These are phyloP conservation scores for Prenolepis imparis DNA, from an alignment of 2,888 invertebrate species.

Conservation along the genomic window DNA sequence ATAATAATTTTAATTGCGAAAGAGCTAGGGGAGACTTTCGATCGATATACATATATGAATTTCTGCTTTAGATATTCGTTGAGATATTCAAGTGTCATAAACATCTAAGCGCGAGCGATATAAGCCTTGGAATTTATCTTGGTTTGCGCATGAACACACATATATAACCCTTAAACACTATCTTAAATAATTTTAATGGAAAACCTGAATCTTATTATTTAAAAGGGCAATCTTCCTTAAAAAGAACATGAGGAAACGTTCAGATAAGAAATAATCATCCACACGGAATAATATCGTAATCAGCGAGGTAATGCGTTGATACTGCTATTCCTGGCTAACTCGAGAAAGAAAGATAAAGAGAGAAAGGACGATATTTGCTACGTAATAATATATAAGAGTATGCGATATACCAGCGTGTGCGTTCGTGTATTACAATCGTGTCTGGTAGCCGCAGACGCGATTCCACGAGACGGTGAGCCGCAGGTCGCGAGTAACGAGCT, in stretches of 20 bases:
- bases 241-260: neutral
- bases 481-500: constrained; percentile 73
- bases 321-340: constrained; percentile 18
- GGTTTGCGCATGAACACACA: neutral
- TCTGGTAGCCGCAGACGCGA: constrained; percentile 62
- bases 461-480: constrained; percentile 62
- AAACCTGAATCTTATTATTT: constrained; percentile 14
- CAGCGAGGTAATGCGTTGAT: constrained; percentile 31
- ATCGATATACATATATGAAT: neutral
- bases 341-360: neutral
- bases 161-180: neutral
- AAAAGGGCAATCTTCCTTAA: constrained; percentile 18
- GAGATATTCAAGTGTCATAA: neutral
- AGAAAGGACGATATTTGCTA: constrained; percentile 28
- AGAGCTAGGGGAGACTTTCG: neutral
- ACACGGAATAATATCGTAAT: constrained; percentile 29
- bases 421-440: constrained; percentile 46
- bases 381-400: constrained; percentile 47
- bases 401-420: constrained; percentile 26
- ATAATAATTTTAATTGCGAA: neutral
- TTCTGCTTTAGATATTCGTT: neutral
- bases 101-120: too few species aligned
- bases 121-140: neutral
- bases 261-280: constrained; percentile 27
- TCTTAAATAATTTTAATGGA: constrained; percentile 27